Evolutionary conservation across 2,888 invertebrate species (phyloP).

Genomic region (Drosophila borealis): DNA sequence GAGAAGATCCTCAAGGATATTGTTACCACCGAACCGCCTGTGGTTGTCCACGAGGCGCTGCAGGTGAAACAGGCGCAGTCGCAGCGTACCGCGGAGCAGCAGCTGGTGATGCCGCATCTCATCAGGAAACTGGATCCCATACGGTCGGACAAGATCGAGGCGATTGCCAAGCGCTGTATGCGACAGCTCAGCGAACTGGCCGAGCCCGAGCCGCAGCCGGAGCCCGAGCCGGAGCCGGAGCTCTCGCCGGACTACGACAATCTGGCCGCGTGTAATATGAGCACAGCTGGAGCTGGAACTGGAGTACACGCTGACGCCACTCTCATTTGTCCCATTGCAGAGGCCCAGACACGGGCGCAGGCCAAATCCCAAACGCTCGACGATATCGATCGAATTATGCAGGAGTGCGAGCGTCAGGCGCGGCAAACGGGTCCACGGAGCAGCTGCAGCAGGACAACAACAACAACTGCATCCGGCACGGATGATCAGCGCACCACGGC

Average conservation of each 20-base stretch:
- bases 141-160: conserved; percentile 86
- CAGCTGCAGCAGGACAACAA: conserved; percentile 15
- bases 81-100: too few species aligned
- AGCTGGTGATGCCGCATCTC: conserved; percentile 79
- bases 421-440: conserved; percentile 26
- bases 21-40: conserved; percentile 82
- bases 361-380: conserved; percentile 71
- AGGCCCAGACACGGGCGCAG: conserved; percentile 50
- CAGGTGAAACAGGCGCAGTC: conserved; percentile 72
- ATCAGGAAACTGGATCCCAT: conserved; percentile 86
- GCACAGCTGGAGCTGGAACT: conserved; percentile 32
- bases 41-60: conserved; percentile 78
- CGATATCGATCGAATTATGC: conserved; percentile 84
- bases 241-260: conserved; percentile 85
- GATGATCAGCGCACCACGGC: conserved; percentile 66
- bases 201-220: conserved; percentile 67
- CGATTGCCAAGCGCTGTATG: conserved; percentile 86
- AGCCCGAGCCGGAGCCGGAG: conserved; percentile 65
- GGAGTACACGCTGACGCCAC: conserved; percentile 65
- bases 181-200: conserved; percentile 83
- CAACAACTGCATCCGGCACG: conserved; percentile 31
- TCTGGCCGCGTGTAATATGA: conserved; percentile 71
- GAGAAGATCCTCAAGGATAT: conserved; percentile 84
- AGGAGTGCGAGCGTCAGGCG: conserved; percentile 83
- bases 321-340: conserved; percentile 83